Conservation (phyloP, 2,113 vertebrate genomes). For the Chelonoidis abingdonii region DNA sequence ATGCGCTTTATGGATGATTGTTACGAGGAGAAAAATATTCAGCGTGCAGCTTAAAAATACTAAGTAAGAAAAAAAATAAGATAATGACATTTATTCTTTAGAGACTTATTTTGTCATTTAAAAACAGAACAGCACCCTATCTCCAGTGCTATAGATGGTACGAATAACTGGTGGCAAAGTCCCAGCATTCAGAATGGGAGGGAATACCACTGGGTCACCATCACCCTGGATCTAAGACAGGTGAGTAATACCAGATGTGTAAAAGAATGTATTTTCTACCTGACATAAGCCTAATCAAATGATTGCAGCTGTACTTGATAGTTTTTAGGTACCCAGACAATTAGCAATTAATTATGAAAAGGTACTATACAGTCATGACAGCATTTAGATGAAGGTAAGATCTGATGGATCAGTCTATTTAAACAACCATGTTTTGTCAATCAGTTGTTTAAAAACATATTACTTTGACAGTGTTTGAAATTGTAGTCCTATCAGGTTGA, state of each 20-base stretch:
- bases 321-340: not conserved
- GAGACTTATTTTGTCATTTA: conserved; percentile 13
- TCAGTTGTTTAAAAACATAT: not conserved
- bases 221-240: conserved; percentile 95
- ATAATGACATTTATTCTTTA: not conserved
- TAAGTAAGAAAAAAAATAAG: not conserved
- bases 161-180: conserved; percentile 98
- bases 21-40: not conserved
- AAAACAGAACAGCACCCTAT: conserved; percentile 92
- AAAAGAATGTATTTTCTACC: not conserved
- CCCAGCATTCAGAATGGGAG: conserved; percentile 97
- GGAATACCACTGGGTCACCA: conserved; percentile 94
- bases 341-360: not conserved
- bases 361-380: not conserved
- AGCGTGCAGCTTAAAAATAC: not conserved
- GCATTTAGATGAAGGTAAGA: not conserved
- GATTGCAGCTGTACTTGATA: not conserved
- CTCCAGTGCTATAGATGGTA: conserved; percentile 92
- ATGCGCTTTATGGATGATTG: not conserved
- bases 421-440: not conserved
- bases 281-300: not conserved
- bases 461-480: not conserved
- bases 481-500: not conserved
- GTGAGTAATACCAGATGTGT: conserved; percentile 69
- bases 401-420: not conserved